Evolutionary conservation across 2,797 vertebrate species (phyloP).

Genomic region (Agapornis canus): DNA sequence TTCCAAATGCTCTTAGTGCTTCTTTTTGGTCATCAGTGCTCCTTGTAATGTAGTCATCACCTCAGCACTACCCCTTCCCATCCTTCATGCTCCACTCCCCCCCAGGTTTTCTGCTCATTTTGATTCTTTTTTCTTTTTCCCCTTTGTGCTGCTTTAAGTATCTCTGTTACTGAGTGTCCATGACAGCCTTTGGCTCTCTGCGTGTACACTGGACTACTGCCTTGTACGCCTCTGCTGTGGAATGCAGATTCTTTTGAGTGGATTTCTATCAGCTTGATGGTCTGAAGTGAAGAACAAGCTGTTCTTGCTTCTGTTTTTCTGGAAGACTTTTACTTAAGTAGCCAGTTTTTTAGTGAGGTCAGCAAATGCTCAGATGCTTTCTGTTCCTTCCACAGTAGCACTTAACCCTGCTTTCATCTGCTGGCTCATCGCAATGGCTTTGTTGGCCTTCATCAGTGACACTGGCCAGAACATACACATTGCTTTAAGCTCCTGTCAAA

Average conservation of each 20-base stretch:
- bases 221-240: background rate
- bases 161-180: background rate
- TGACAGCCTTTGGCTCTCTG: background rate
- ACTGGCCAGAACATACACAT: slow-evolving; percentile 1
- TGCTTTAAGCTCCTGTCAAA: slow-evolving; percentile 18
- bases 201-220: background rate
- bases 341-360: background rate
- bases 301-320: slow-evolving; percentile 1
- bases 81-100: too few species aligned
- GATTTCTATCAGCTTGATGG: background rate
- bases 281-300: background rate
- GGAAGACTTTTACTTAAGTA: background rate
- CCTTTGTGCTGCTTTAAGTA: background rate
- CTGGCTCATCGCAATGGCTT: background rate
- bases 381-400: background rate
- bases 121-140: background rate
- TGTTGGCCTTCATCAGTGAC: background rate
- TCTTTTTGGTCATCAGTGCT: background rate
- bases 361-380: slow-evolving; percentile 3
- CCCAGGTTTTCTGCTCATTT: background rate
- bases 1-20: background rate
- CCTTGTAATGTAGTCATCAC: background rate
- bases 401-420: slow-evolving; percentile 35
- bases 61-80: rapidly evolving
- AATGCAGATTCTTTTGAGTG: background rate